These are phyloP conservation scores for Etheostoma nigrum DNA, from an alignment of 2,797 vertebrate genomes.

Conservation along the genomic window DNA sequence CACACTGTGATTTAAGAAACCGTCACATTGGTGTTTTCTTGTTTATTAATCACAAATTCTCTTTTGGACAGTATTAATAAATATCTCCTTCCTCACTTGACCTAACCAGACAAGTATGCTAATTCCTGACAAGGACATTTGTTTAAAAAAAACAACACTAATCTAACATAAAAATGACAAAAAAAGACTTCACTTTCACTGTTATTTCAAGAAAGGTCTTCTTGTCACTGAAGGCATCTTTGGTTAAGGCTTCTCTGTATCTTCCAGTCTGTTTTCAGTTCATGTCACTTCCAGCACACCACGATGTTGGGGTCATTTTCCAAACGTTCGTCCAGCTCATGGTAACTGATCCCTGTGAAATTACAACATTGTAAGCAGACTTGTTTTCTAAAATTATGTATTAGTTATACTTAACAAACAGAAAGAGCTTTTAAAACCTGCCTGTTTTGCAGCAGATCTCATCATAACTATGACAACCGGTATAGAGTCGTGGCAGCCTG, in stretches of 20 bases:
- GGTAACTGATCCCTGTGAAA: slow-evolving; percentile 95
- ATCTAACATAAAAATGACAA: slow-evolving; percentile 20
- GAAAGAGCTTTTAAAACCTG: slow-evolving; percentile 56
- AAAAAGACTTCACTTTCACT: slow-evolving; percentile 32
- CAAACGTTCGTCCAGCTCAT: slow-evolving; percentile 95
- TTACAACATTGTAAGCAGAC: slow-evolving; percentile 9
- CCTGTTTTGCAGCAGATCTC: slow-evolving; percentile 99
- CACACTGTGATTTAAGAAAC: slow-evolving; percentile 3
- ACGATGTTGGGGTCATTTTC: slow-evolving; percentile 98
- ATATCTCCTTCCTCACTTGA: slow-evolving; percentile 25
- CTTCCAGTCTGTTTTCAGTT: slow-evolving; percentile 13
- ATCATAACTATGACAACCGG: slow-evolving; percentile 97
- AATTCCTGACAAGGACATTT: background rate
- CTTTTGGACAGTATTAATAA: slow-evolving; percentile 32
- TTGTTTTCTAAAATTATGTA: background rate
- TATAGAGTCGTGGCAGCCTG: slow-evolving; percentile 92
- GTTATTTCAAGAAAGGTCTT: slow-evolving; percentile 7
- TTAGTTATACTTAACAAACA: background rate
- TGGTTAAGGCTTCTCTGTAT: slow-evolving; percentile 55
- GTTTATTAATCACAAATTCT: slow-evolving; percentile 46
- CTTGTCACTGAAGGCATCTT: slow-evolving; percentile 55
- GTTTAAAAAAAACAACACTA: slow-evolving; percentile 2
- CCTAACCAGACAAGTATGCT: background rate
- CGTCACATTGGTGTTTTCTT: background rate
- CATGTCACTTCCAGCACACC: slow-evolving; percentile 94